Conservation (phyloP, 2,113 vertebrate species). For the Serilophus lunatus region DNA sequence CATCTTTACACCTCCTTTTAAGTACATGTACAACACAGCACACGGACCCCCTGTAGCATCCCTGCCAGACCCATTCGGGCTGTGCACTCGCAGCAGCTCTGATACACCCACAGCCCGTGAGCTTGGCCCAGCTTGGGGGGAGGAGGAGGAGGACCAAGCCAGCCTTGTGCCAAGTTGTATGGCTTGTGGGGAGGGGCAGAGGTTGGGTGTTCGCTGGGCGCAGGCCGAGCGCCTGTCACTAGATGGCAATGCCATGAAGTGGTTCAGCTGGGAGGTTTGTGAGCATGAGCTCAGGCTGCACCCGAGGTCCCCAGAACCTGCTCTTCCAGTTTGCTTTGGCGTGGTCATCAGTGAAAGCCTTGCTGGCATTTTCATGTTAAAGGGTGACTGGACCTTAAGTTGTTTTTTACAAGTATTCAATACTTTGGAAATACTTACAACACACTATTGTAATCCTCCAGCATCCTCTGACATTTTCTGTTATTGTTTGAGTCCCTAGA, state of each 20-base stretch:
- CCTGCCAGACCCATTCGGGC: rapidly evolving
- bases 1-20: neutral
- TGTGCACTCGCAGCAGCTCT: rapidly evolving
- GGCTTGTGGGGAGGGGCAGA: neutral
- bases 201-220: rapidly evolving
- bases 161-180: neutral
- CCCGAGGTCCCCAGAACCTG: neutral
- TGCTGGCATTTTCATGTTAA: neutral
- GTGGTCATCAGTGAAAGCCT: neutral
- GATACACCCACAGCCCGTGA: rapidly evolving
- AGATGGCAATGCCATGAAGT: conserved; percentile 33
- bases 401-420: neutral
- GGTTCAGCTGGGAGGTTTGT: neutral
- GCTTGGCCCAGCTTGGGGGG: neutral
- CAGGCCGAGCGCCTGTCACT: neutral
- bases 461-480: neutral
- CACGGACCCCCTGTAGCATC: rapidly evolving
- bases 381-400: neutral
- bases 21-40: rapidly evolving
- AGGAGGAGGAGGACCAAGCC: neutral
- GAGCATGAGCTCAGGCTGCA: rapidly evolving
- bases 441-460: neutral
- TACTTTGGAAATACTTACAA: neutral
- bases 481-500: neutral
- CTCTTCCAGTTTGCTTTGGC: neutral